Percentiles rank a stretch among this genome's conserved stretches.
These are phyloP conservation scores for Erythrolamprus reginae DNA, from an alignment of 2,113 vertebrate genomes.

Conservation along the genomic window DNA sequence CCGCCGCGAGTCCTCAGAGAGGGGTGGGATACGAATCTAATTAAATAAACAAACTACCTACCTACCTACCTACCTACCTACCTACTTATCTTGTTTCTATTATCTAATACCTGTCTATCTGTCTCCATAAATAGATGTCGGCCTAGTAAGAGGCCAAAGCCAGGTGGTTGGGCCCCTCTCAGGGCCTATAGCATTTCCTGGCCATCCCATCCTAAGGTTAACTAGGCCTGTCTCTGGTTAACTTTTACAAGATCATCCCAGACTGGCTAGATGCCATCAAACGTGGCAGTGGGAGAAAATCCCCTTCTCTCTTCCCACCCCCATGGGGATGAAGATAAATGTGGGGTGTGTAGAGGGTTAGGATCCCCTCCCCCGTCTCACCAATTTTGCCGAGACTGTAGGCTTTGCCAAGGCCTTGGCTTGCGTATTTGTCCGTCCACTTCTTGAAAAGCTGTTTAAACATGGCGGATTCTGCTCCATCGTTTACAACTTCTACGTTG, in stretches of 20 bases:
- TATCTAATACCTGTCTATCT: too few relatives aligned
- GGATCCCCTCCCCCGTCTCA: slow-evolving; percentile 50
- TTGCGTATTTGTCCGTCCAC: slow-evolving; percentile 76
- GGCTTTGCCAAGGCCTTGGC: slow-evolving; percentile 74
- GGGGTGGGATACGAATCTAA: too few relatives aligned
- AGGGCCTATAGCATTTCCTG: not conserved
- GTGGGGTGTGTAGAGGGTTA: not conserved
- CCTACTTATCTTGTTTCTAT: too few relatives aligned
- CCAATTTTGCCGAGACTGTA: slow-evolving; percentile 78
- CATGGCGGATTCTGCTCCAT: slow-evolving; percentile 84
- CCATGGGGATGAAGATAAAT: not conserved
- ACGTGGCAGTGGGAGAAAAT: not conserved
- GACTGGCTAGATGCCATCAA: not conserved
- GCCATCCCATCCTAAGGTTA: not conserved
- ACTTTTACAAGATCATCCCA: not conserved
- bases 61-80: too few relatives aligned
- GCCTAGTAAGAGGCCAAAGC: too few relatives aligned
- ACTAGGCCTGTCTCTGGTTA: not conserved
- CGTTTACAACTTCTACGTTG: slow-evolving; percentile 78
- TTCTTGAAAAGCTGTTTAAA: slow-evolving; percentile 88
- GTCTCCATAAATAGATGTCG: too few relatives aligned
- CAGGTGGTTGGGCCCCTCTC: too few relatives aligned
- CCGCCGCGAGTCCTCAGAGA: too few relatives aligned
- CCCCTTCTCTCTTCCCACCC: not conserved
- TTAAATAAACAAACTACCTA: too few relatives aligned